These are phyloP conservation scores for Fregetta grallaria DNA, from an alignment of 2,113 vertebrate genomes.

Conservation along the genomic window DNA sequence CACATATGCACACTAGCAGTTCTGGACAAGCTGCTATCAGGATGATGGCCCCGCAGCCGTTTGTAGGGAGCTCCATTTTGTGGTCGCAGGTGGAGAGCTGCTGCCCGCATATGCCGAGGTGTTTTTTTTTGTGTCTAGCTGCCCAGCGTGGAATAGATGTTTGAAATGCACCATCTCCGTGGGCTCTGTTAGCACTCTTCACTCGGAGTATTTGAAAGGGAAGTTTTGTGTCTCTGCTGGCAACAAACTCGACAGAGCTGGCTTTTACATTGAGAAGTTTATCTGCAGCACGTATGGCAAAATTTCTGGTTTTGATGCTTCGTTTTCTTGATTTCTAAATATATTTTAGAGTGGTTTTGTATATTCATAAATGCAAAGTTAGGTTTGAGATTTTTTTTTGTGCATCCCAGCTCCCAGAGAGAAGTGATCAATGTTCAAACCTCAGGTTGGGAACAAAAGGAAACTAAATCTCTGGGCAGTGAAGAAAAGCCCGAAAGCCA, in stretches of 20 bases:
- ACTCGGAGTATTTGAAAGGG: not conserved
- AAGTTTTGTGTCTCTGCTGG: not conserved
- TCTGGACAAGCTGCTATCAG: not conserved
- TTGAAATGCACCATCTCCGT: not conserved
- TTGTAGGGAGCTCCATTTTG: not conserved
- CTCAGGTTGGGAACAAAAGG: not conserved
- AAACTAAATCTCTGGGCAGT: not conserved
- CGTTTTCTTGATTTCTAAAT: not conserved
- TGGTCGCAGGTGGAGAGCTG: not conserved
- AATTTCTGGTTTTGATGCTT: not conserved
- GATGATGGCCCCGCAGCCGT: fast-evolving
- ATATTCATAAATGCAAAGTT: not conserved
- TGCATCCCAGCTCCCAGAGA: not conserved
- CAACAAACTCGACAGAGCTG: not conserved
- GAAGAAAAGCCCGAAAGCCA: not conserved
- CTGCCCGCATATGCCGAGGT: fast-evolving
- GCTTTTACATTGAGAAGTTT: not conserved
- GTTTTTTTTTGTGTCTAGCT: not conserved
- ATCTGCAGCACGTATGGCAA: not conserved
- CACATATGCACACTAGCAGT: fast-evolving
- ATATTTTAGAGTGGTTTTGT: not conserved
- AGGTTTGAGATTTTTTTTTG: not conserved
- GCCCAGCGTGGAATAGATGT: fast-evolving
- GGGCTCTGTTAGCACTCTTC: not conserved
- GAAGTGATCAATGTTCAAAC: not conserved